These are phyloP conservation scores for Bufo gargarizans DNA, from an alignment of 2,113 vertebrate species.

Conservation along the genomic window DNA sequence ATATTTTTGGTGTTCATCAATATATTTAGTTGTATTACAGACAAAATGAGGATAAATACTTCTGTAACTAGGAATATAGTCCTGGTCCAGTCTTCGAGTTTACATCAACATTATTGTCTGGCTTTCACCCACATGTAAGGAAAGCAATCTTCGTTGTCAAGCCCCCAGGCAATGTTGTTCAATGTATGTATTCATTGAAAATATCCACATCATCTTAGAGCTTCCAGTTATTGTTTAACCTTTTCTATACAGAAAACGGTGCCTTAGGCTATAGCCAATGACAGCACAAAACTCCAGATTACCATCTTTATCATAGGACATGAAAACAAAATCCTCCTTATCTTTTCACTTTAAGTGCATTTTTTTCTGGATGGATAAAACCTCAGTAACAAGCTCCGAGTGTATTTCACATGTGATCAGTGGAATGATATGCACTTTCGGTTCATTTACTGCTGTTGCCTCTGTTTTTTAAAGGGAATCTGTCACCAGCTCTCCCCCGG, in stretches of 20 bases:
- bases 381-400: background rate
- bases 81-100: background rate
- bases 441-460: too few species aligned
- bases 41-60: too few species aligned
- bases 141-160: background rate
- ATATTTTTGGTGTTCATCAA: too few species aligned
- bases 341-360: conserved; percentile 13
- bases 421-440: background rate
- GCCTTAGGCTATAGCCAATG: conserved; percentile 30
- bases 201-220: background rate
- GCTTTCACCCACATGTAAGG: background rate
- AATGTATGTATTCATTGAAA: background rate
- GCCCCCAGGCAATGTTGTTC: background rate
- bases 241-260: background rate
- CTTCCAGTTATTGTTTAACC: too few species aligned
- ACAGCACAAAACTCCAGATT: background rate
- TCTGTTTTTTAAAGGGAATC: too few species aligned
- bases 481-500: too few species aligned
- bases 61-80: too few species aligned
- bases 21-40: too few species aligned
- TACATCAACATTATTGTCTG: background rate
- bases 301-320: conserved; percentile 33
- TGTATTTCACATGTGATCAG: background rate
- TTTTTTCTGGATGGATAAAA: conserved; percentile 18
- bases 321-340: conserved; percentile 28